phyloP scores from a whole-genome alignment of 2,888 invertebrate genomes.

The Lepidochitona cinerea region DNA sequence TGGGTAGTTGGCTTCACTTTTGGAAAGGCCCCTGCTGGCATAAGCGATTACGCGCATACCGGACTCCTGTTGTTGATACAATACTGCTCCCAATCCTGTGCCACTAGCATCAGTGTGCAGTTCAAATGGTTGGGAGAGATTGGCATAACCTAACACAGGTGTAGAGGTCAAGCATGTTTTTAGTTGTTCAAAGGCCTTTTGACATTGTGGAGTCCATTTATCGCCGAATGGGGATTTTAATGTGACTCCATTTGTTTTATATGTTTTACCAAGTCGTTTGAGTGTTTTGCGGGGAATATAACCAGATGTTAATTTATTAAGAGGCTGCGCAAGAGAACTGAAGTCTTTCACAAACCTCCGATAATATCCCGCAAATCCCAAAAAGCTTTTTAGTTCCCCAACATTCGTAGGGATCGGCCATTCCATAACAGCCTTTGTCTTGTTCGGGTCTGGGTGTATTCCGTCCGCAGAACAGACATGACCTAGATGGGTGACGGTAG shows the following conservation, averaged over 20 bases:
- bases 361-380: background rate
- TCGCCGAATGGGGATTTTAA: background rate
- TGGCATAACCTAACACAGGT: background rate
- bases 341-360: conserved; percentile 2
- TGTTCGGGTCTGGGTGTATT: background rate
- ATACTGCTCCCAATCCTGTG: too few species aligned
- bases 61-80: background rate
- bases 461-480: background rate
- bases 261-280: background rate
- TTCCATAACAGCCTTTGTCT: background rate
- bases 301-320: background rate
- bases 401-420: background rate
- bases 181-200: background rate
- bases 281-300: background rate
- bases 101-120: conserved; percentile 3
- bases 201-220: background rate
- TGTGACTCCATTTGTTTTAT: background rate
- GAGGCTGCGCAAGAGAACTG: background rate
- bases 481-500: conserved; percentile 1
- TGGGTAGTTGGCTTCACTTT: too few species aligned
- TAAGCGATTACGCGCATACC: background rate
- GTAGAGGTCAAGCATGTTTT: background rate
- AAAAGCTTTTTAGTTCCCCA: background rate
- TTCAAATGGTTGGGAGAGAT: background rate
- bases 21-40: background rate